Conservation (phyloP, 1,140 invertebrate genomes). For the Saxidomus purpurata region DNA sequence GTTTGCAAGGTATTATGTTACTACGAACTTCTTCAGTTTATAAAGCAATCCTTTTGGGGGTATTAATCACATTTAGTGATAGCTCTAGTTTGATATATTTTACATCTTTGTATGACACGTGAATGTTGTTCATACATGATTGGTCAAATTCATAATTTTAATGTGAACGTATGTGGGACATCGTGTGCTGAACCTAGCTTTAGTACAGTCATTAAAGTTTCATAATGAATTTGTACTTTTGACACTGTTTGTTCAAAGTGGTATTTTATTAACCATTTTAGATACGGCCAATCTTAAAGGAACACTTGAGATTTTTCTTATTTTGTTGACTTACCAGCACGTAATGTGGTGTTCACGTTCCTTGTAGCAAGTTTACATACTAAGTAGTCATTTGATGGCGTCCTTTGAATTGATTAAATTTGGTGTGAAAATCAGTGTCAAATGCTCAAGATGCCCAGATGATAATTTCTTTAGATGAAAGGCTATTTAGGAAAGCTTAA, state of each 20-base stretch:
- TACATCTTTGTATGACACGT: too few species aligned
- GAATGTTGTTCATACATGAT: too few species aligned
- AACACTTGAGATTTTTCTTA: not conserved
- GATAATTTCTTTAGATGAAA: slow-evolving; percentile 3
- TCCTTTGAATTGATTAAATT: not conserved
- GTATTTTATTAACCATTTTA: slow-evolving; percentile 12
- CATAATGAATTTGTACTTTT: slow-evolving; percentile 23
- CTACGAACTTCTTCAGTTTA: too few species aligned
- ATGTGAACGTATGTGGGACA: too few species aligned
- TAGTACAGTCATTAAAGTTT: not conserved
- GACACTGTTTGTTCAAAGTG: not conserved
- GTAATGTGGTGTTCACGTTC: not conserved
- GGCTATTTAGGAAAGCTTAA: too few species aligned
- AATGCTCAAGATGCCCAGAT: not conserved
- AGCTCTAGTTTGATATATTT: too few species aligned
- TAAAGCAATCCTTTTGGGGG: too few species aligned
- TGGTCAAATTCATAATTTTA: too few species aligned
- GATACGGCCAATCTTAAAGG: not conserved
- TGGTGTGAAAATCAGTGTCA: not conserved
- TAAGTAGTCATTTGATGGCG: not conserved
- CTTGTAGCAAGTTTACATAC: not conserved
- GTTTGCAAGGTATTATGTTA: too few species aligned
- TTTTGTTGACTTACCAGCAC: slow-evolving; percentile 2
- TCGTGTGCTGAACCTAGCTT: too few species aligned
- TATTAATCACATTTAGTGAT: too few species aligned